These are phyloP conservation scores for Pangasius macronema DNA, from an alignment of 2,797 vertebrate genomes.

Conservation along the genomic window DNA sequence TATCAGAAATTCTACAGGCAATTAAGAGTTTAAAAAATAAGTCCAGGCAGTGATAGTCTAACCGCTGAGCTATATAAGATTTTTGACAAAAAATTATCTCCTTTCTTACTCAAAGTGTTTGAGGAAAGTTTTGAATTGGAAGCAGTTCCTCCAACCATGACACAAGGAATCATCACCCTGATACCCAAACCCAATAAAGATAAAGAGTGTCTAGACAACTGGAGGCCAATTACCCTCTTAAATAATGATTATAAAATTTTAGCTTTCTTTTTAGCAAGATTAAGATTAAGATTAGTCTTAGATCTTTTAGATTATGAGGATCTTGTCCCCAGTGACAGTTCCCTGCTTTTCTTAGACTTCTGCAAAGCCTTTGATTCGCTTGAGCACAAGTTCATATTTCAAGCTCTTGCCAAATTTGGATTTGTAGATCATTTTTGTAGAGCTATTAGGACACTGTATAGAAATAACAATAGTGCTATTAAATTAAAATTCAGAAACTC, in stretches of 20 bases:
- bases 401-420: constrained; percentile 10
- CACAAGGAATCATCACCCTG: constrained; percentile 7
- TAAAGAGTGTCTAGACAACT: not conserved
- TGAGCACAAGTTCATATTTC: constrained; percentile 18
- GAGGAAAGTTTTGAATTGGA: not conserved
- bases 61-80: not conserved
- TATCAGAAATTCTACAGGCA: not conserved
- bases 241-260: constrained; percentile 16
- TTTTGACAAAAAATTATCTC: not conserved
- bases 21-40: not conserved
- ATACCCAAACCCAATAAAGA: constrained; percentile 30
- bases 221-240: not conserved
- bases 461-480: not conserved
- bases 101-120: not conserved
- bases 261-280: not conserved
- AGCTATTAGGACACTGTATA: too few relatives aligned
- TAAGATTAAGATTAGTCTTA: not conserved
- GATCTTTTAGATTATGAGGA: constrained; percentile 2
- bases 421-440: constrained; percentile 17
- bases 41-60: not conserved
- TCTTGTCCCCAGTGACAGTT: not conserved
- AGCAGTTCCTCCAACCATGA: constrained; percentile 5
- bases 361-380: constrained; percentile 1
- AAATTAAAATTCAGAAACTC: not conserved
- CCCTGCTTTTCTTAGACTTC: constrained; percentile 1